Base-by-base conservation (phyloP, 2,797 vertebrate genomes). In the Hybognathus amarus region DNA sequence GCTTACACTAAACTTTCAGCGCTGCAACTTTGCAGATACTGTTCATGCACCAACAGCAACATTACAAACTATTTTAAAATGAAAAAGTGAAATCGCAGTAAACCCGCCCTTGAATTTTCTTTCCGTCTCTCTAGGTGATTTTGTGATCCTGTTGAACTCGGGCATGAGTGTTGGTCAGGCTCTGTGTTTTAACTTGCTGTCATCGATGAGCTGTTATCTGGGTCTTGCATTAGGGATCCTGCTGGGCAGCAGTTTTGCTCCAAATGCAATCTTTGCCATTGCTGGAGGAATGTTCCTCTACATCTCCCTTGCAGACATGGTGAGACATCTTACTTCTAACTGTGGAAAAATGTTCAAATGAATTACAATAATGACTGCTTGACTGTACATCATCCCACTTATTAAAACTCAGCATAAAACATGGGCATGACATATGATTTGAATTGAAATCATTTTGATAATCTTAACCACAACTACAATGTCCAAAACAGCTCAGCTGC, bases 281-380 rank as follows among this genome's bases (percentile, higher is more conserved):
- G 98, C 98, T 0, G 98, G 97, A 84, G 98, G 98, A 91, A 99
- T 99, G 98, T 99, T 99, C 91, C 95, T 99, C 52, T 99, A 99
- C 81, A 99, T 99, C 70, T 95, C 97, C 45, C 93, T 99, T 89
- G 97, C 97, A 33, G 98, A 99, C 87, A 99, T 99, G 98, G 98
- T 99, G 92, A 97, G 96, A 74, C 4, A 20, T 54, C 12, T 11
- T 61, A 3, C 40, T 24, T 61, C 1, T 64, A 54, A 63, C 12
- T 71, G 54, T 47, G 69, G 50, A 50, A 75, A 75, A 68, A 50
- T 73, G 8, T 68, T 79, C 5, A 67, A 68, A 54, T 36, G 2
- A n/a, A 40, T 42, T n/a, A n/a, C 63, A 66, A 5, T 27, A 70
- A 70, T 18, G 15, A 27, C 42, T 47, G n/a, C 42, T 42, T 24